Evolutionary conservation across 37 sponge, comb jelly and placozoan genomes (phyloP).

Genomic region (Spongilla lacustris): DNA sequence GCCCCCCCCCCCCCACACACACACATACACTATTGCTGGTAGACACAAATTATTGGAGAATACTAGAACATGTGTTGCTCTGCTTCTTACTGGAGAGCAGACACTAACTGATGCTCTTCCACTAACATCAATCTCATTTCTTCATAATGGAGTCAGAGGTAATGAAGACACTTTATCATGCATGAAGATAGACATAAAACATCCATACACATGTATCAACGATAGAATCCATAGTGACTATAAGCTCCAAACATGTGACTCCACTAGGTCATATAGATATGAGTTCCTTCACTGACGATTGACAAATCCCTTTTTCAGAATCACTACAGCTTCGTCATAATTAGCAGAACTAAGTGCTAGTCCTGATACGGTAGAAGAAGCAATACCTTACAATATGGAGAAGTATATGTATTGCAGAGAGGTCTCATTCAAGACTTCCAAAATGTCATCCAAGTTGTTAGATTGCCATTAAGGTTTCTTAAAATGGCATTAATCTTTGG

Average conservation of each 20-base stretch:
- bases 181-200: neutral
- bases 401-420: neutral
- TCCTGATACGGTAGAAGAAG: neutral
- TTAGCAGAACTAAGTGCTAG: slow-evolving; percentile 13
- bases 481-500: no score
- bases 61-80: no score
- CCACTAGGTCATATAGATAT: slow-evolving; percentile 20
- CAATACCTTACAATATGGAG: neutral
- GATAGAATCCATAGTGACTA: neutral
- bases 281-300: slow-evolving; percentile 7
- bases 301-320: slow-evolving; percentile 20
- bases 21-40: no score
- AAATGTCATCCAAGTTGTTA: slow-evolving; percentile 33
- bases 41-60: neutral
- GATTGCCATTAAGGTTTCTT: neutral
- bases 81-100: no score
- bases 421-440: slow-evolving; percentile 15
- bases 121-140: neutral
- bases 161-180: neutral
- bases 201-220: slow-evolving; percentile 11
- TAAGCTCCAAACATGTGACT: slow-evolving; percentile 19
- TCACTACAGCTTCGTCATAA: slow-evolving; percentile 14
- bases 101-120: neutral
- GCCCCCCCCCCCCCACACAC: no score
- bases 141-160: slow-evolving; percentile 11